Percentiles rank a stretch among this genome's conserved stretches.
These are phyloP conservation scores for Amia ocellicauda DNA, from an alignment of 2,113 vertebrate genomes.

Conservation along the genomic window DNA sequence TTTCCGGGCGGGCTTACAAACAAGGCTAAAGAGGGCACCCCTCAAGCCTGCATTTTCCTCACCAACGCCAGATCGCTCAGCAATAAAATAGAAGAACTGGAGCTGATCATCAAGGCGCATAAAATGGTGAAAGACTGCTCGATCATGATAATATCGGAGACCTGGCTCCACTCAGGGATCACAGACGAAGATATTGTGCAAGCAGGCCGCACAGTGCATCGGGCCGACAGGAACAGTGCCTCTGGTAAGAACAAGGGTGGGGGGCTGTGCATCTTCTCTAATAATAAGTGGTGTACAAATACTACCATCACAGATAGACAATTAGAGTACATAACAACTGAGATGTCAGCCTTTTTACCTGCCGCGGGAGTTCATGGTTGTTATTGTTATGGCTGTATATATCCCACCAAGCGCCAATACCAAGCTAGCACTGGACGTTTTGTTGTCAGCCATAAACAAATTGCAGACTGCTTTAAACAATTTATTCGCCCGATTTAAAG, in stretches of 20 bases:
- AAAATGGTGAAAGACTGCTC: not conserved
- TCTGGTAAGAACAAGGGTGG: conserved; percentile 13
- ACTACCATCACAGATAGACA: not conserved
- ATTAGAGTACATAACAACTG: not conserved
- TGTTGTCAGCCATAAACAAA: not conserved
- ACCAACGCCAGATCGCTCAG: not conserved
- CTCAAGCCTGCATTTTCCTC: not conserved
- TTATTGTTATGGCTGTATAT: conserved; percentile 1
- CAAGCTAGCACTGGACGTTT: not conserved
- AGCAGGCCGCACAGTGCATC: not conserved
- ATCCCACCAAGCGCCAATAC: too few species aligned
- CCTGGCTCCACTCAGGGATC: conserved; percentile 7
- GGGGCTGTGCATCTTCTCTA: conserved; percentile 4
- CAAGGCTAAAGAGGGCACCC: not conserved
- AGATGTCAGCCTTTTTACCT: too few species aligned
- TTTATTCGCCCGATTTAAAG: conserved; percentile 1
- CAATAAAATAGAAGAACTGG: conserved; percentile 4
- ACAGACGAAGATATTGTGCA: not conserved
- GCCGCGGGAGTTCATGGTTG: not conserved
- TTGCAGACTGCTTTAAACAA: not conserved
- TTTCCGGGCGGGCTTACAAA: not conserved
- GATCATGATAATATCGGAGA: not conserved
- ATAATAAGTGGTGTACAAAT: not conserved
- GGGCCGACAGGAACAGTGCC: not conserved
- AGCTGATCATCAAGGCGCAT: not conserved